Evolutionary conservation across 2,113 vertebrate genomes (phyloP), one percentile per base, ranked within the genome.

Genomic region (Pao palembangensis): DNA sequence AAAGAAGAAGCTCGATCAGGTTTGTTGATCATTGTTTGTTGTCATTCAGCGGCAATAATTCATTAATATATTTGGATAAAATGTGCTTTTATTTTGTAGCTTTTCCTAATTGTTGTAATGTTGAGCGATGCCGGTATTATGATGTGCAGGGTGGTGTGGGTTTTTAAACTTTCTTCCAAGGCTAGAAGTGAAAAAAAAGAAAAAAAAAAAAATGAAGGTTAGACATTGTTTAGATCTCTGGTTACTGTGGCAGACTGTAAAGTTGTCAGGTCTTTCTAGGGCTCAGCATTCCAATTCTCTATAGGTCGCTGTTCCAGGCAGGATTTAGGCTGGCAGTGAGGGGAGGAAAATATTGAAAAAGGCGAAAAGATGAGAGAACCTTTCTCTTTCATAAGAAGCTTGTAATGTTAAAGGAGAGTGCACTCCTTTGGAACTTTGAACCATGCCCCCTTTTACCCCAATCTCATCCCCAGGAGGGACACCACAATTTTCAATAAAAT

Each of bases 1-100:
- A 81, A 87, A 64, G 44, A 91, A 84, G 72, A 85, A 91, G 64
- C 89, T 95, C 64, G 85, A 91, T 85, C 93, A 98, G 95, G 96
- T 98, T 76, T 74, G 92, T 93, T n/a, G n/a, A n/a, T n/a, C 12
- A 31, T 42, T 5, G n/a, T 21, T 52, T 34, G 18, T 46, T 20
- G 41, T 47, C 6, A 47, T 47, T 47, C 4, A 47, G 3, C 8
- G 15, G 15, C n/a, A n/a, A n/a, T 6, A 17, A 47, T 47, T 8
- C 5, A 11, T n/a, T 10, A 4, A 7, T 47, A 47, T 2, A 47
- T 13, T 8, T 13, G 7, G 44, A 47, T 16, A 13, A 47, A 8
- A 47, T 44, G 44, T 16, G 15, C 13, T 47, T 7, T 17, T 17
- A n/a, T 47, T 47, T 16, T n/a, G 17, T 7, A 47, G 44, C 44